Evolutionary conservation across 2,888 invertebrate species (phyloP).

Genomic region (Lathronympha strigana): DNA sequence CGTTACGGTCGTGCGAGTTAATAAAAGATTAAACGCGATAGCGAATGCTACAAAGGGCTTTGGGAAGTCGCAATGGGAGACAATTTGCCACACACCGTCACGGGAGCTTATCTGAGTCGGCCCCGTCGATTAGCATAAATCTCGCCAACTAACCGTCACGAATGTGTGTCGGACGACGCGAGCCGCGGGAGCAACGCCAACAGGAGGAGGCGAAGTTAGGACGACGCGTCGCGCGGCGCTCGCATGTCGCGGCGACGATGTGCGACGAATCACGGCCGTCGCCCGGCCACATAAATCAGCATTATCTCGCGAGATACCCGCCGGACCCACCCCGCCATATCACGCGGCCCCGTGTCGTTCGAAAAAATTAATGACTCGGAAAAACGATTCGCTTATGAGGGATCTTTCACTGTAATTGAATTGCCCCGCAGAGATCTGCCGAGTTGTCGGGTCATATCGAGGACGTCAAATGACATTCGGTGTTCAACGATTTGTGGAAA

Average conservation of each 20-base stretch:
- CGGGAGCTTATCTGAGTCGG: slow-evolving; percentile 78
- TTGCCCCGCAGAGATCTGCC: slow-evolving; percentile 78
- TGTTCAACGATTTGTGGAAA: slow-evolving; percentile 14
- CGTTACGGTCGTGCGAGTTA: slow-evolving; percentile 56
- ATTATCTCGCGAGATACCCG: slow-evolving; percentile 84
- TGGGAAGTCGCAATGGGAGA: slow-evolving; percentile 74
- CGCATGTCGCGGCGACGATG: slow-evolving; percentile 68
- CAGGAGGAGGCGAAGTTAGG: slow-evolving; percentile 57
- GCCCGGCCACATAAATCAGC: slow-evolving; percentile 82
- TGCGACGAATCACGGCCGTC: slow-evolving; percentile 81
- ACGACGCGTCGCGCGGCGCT: slow-evolving; percentile 55
- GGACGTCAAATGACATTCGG: slow-evolving; percentile 57
- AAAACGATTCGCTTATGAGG: slow-evolving; percentile 85
- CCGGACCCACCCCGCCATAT: slow-evolving; percentile 79
- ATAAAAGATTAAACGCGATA: slow-evolving; percentile 62
- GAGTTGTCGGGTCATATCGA: slow-evolving; percentile 70
- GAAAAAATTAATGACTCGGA: slow-evolving; percentile 85
- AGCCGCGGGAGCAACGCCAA: slow-evolving; percentile 62
- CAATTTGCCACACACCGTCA: slow-evolving; percentile 81
- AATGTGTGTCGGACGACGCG: slow-evolving; percentile 64
- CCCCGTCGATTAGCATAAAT: slow-evolving; percentile 83
- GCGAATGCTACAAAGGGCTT: slow-evolving; percentile 67
- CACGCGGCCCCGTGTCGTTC: slow-evolving; percentile 81
- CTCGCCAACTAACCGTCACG: slow-evolving; percentile 82
- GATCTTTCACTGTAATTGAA: slow-evolving; percentile 84